Percentiles rank a stretch among this genome's conserved stretches.
phyloP scores from a whole-genome alignment of 92 coral and sea anemone genomes.

The Ricordea florida region DNA sequence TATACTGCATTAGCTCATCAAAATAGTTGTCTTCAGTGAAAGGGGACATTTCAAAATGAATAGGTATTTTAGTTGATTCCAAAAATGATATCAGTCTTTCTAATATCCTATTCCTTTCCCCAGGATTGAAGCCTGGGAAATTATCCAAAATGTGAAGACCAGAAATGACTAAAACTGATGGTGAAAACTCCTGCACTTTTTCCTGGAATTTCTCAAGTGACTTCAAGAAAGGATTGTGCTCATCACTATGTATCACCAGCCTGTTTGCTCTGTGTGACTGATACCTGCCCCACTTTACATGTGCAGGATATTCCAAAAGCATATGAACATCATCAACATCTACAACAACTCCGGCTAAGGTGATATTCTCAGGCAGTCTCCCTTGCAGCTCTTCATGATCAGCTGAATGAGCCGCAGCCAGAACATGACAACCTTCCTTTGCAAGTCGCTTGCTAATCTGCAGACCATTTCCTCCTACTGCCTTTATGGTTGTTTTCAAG shows the following conservation, averaged over 20 bases:
- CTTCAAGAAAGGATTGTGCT: slow-evolving; percentile 78
- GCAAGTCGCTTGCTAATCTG: slow-evolving; percentile 73
- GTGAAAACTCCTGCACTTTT: slow-evolving; percentile 50
- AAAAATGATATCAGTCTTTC: slow-evolving; percentile 63
- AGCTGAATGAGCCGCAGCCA: slow-evolving; percentile 71
- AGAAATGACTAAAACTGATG: slow-evolving; percentile 69
- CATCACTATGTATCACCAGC: slow-evolving; percentile 83
- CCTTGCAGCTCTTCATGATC: slow-evolving; percentile 33
- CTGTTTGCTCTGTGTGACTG: slow-evolving; percentile 86
- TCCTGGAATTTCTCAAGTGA: slow-evolving; percentile 57
- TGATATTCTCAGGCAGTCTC: slow-evolving; percentile 53
- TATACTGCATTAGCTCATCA: slow-evolving; percentile 70
- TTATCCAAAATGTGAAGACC: slow-evolving; percentile 94
- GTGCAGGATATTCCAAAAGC: slow-evolving; percentile 74
- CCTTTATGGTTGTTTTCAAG: slow-evolving; percentile 47
- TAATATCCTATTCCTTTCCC: slow-evolving; percentile 62
- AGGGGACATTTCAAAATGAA: slow-evolving; percentile 97
- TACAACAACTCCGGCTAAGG: slow-evolving; percentile 62
- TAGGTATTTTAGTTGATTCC: slow-evolving; percentile 51
- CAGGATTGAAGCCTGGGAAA: slow-evolving; percentile 72
- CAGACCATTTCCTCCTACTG: slow-evolving; percentile 79
- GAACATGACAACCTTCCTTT: slow-evolving; percentile 66
- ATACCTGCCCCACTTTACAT: slow-evolving; percentile 77
- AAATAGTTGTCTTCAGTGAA: slow-evolving; percentile 82
- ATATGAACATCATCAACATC: slow-evolving; percentile 81